A percentile compares a stretch with the other conserved stretches of the same genome.
Evolutionary conservation across 2,797 vertebrate species (phyloP).

Genomic region (Acipenser oxyrinchus): DNA sequence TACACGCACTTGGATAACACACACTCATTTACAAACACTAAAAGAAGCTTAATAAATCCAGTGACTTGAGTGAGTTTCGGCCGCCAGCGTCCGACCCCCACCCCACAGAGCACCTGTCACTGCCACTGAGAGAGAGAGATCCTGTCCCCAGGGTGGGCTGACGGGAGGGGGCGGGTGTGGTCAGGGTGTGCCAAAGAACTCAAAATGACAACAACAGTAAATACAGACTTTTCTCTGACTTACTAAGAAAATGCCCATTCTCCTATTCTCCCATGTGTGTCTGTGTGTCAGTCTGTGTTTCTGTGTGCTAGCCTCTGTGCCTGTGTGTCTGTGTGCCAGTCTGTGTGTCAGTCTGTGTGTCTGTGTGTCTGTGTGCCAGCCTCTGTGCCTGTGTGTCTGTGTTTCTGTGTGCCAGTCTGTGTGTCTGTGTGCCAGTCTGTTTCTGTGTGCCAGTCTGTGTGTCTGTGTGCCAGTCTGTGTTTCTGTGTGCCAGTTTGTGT

Average conservation of each 20-base stretch:
- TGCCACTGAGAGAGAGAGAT: conserved; percentile 18
- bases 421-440: background rate
- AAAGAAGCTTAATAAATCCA: background rate
- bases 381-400: background rate
- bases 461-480: conserved; percentile 3
- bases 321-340: background rate
- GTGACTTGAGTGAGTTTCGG: background rate
- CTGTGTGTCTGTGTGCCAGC: conserved; percentile 7
- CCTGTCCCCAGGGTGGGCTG: conserved; percentile 17
- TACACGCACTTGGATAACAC: too few relatives aligned
- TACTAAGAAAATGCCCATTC: conserved; percentile 10
- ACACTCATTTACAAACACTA: too few relatives aligned
- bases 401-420: background rate
- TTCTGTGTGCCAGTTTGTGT: background rate
- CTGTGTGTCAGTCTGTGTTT: background rate
- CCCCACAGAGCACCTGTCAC: conserved; percentile 12
- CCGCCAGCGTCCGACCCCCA: too few relatives aligned
- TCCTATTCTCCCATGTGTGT: background rate
- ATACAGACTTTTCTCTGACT: too few relatives aligned
- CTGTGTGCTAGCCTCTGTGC: background rate
- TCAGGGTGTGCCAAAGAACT: conserved; percentile 1
- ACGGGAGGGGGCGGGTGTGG: conserved; percentile 6
- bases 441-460: conserved; percentile 9
- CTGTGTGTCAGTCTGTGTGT: background rate
- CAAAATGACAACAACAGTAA: too few relatives aligned